A percentile compares a stretch with the other conserved stretches of the same genome.
Evolutionary conservation across 2,797 vertebrate genomes (phyloP).

Genomic region (Gymnoscopelus braueri): DNA sequence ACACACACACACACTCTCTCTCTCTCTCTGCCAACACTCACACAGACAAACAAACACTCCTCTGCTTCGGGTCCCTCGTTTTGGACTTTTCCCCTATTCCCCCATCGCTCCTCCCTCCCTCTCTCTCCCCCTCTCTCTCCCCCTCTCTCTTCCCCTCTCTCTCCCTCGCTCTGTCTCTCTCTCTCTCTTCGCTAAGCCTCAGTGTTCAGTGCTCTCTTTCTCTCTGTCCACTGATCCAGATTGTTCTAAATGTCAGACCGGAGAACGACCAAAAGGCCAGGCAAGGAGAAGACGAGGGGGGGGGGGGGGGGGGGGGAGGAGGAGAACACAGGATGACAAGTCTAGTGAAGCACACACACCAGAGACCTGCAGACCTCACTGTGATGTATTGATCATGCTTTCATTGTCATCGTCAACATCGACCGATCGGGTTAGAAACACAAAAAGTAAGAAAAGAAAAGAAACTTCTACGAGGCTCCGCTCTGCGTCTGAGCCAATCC

Average conservation of each 20-base stretch:
- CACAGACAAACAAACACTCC: slow-evolving; percentile 60
- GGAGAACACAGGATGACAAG: slow-evolving; percentile 5
- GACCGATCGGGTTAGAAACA: slow-evolving; percentile 45
- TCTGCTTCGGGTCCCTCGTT: slow-evolving; percentile 35
- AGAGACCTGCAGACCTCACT: not conserved
- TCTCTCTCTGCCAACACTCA: not conserved
- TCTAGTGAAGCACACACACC: too few relatives aligned
- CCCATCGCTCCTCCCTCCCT: slow-evolving; percentile 24
- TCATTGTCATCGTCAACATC: slow-evolving; percentile 45
- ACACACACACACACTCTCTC: slow-evolving; percentile 64
- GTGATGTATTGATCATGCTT: slow-evolving; percentile 25
- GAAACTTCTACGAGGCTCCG: slow-evolving; percentile 73
- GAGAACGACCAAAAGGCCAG: not conserved
- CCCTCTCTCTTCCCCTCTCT: slow-evolving; percentile 10
- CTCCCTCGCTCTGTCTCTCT: slow-evolving; percentile 7
- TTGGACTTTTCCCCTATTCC: slow-evolving; percentile 51
- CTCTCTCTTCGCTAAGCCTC: slow-evolving; percentile 24
- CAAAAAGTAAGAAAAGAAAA: too few relatives aligned
- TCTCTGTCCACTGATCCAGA: slow-evolving; percentile 48
- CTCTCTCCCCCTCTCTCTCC: slow-evolving; percentile 15
- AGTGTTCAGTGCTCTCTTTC: slow-evolving; percentile 28
- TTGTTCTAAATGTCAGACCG: slow-evolving; percentile 40
- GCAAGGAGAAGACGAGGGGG: slow-evolving; percentile 36
- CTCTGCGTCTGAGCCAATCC: slow-evolving; percentile 74
- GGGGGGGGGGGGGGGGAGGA: slow-evolving; percentile 22